Evolutionary conservation across 1,140 invertebrate genomes (phyloP), one percentile per base, ranked within the genome.

Genomic region (Ceratitis capitata): DNA sequence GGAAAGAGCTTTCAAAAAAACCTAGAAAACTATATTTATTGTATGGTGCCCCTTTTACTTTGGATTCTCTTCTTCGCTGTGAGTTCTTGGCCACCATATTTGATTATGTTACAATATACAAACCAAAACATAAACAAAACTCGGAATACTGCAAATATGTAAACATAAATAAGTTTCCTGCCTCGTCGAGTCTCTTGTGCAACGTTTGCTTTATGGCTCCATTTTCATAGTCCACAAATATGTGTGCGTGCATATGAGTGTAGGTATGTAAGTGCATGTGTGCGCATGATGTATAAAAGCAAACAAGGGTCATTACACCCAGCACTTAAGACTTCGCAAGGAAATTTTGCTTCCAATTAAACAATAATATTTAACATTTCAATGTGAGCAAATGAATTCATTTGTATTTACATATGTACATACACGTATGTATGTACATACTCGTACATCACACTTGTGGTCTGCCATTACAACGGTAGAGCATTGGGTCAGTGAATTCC

Each of bases 11-110:
- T 69, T 35, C 32, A 69, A 29, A 29, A 29, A 29, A 12, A 61
- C n/a, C n/a, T n/a, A 69, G 14, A 19, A 35, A 69, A 69, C 16
- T 42, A 39, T 69, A n/a, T n/a, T n/a, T n/a, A n/a, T n/a, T n/a
- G n/a, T n/a, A 39, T 23, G 19, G 23, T 23, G 69, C n/a, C 45
- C 6, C 32, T 78, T 78, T 45, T 78, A 47, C 45, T 78, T 42
- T 47, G 23, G 32, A 23, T 45, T 45, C 32, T 23, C n/a, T 78
- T 42, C 6, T 78, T 45, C 32, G n/a, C 39, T 23, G 69, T 23
- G 16, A 78, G n/a, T 78, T 78, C 39, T 78, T 23, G 69, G 69
- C 39, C n/a, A 39, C 39, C 69, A 78, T 78, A 78, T 78, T 78
- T 45, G 69, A 78, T 45, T 45, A 45, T 35, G 61, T 35, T 69